Base-by-base conservation (phyloP, 2,113 vertebrate species). In the Syrrhaptes paradoxus region DNA sequence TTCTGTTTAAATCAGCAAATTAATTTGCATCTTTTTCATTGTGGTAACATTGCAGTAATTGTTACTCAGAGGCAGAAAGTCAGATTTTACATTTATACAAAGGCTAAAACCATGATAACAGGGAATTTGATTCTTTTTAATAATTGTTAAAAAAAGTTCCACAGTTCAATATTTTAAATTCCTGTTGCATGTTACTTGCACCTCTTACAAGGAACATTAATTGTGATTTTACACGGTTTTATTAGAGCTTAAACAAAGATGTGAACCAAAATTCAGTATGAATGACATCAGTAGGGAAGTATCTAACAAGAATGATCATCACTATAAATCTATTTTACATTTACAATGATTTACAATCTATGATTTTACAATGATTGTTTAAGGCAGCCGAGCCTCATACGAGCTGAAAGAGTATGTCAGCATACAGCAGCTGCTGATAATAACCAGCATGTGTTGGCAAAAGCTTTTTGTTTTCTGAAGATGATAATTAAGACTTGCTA, bases 331-430 rank as follows among this genome's bases (percentile, higher is more conserved):
- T 87, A 96, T 81, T 97, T 91, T 93, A 93, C 78, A 93, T 95
- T 36, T 36, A 36, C 36, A 36, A 36, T 36, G 36, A 36, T 36
- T 36, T 36, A 36, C 36, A 36, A 36, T 36, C 36, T 36, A 36
- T 36, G 36, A 36, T 36, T 97, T 97, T 96, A 95, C 95, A 85
- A 86, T 90, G 87, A 96, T 95, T 96, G 87, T 95, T 94, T 91
- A 95, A 95, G 96, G 96, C 97, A 98, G 97, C 97, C 98, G 97
- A 97, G 96, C 63, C 76, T 95, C 95, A 95, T 94, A 95, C 57
- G 85, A 97, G 88, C 94, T 96, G 95, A 74, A 91, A 94, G 70
- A 85, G 58, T 75, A 89, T 90, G 94, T 96, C 96, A 96, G 87
- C 90, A 61, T 61, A 75, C 55, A 96, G 90, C 97, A 98, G 97